These are phyloP conservation scores for Gallinago solitaria DNA, from an alignment of 2,797 vertebrate genomes.

Conservation along the genomic window DNA sequence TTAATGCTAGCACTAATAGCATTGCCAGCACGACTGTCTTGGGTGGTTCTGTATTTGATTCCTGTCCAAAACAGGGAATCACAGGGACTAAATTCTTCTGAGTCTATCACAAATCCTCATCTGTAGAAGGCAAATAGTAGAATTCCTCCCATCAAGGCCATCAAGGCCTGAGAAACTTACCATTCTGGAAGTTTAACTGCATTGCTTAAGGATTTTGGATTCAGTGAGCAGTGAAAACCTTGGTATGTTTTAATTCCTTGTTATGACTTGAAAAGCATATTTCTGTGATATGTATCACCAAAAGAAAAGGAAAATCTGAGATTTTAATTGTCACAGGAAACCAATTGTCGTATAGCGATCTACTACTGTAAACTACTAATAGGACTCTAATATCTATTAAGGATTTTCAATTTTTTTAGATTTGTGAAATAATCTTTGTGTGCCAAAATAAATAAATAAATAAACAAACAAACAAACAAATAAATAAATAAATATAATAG, in stretches of 20 bases:
- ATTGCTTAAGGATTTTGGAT: background rate
- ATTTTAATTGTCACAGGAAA: background rate
- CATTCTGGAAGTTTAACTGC: background rate
- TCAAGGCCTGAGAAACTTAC: background rate
- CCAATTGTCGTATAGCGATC: background rate
- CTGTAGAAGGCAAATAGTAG: background rate
- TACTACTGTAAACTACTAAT: background rate
- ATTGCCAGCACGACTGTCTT: background rate
- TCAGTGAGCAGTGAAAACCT: background rate
- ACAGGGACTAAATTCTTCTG: background rate
- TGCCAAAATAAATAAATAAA: background rate
- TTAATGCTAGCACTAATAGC: background rate
- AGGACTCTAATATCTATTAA: background rate
- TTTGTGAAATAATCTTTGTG: background rate
- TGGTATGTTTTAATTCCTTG: background rate
- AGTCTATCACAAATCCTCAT: background rate
- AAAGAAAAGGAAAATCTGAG: background rate
- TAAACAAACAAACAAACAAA: background rate
- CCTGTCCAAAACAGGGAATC: background rate
- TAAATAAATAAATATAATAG: background rate
- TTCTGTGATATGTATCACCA: background rate
- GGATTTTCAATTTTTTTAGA: background rate
- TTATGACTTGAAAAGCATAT: background rate
- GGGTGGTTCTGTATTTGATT: background rate
- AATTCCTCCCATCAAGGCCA: background rate